phyloP scores from a whole-genome alignment of 2,113 vertebrate genomes.

The Brachirus orientalis region DNA sequence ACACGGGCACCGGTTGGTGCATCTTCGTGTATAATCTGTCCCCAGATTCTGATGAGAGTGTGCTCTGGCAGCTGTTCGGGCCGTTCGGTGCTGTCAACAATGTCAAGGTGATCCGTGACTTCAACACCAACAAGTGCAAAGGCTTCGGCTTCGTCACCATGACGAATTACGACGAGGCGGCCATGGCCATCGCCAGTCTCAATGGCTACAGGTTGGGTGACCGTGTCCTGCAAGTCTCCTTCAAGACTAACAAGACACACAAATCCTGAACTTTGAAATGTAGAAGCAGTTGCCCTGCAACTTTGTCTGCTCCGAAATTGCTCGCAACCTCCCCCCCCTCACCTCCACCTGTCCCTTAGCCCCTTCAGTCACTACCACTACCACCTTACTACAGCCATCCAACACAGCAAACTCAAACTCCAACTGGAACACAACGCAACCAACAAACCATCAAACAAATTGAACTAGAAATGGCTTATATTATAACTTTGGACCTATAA shows the following conservation, averaged over 20 bases:
- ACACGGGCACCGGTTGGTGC: conserved; percentile 99
- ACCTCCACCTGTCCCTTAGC: conserved; percentile 64
- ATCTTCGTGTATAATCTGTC: conserved; percentile 99
- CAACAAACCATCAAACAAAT: conserved; percentile 86
- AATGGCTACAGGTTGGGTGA: conserved; percentile 99
- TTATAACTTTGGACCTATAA: conserved; percentile 99
- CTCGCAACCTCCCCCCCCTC: conserved; percentile 36
- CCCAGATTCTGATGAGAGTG: conserved; percentile 98
- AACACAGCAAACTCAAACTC: conserved; percentile 85
- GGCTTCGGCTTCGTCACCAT: conserved; percentile 99
- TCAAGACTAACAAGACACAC: conserved; percentile 99
- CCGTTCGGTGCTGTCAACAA: conserved; percentile 99
- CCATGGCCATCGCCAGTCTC: conserved; percentile 99
- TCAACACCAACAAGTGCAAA: conserved; percentile 99
- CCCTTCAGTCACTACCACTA: conserved; percentile 72
- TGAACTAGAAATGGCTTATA: conserved; percentile 99
- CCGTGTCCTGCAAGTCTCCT: conserved; percentile 99
- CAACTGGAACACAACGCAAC: conserved; percentile 88
- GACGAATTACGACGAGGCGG: conserved; percentile 99
- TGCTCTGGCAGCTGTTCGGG: conserved; percentile 99
- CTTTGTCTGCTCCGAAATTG: conserved; percentile 68
- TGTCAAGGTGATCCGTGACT: conserved; percentile 99
- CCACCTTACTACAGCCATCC: conserved; percentile 87
- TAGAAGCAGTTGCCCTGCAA: conserved; percentile 68
- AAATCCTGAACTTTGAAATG: conserved; percentile 92